A percentile compares a stretch with the other conserved stretches of the same genome.
These are phyloP conservation scores for Riptortus pedestris DNA, from an alignment of 1,140 invertebrate species.

Conservation along the genomic window DNA sequence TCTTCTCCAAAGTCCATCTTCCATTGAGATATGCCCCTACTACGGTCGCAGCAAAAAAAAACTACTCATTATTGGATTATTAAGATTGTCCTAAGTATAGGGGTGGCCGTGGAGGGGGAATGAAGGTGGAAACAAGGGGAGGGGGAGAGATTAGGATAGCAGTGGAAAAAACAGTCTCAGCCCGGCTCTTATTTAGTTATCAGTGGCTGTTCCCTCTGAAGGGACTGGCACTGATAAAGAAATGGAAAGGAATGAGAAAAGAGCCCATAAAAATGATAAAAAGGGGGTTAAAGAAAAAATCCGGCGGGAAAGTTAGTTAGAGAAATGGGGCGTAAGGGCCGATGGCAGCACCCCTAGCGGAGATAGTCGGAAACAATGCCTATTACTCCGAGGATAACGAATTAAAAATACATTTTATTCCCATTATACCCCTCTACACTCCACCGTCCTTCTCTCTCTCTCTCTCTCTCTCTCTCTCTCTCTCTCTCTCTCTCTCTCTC, in stretches of 20 bases:
- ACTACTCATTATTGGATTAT: too few species aligned
- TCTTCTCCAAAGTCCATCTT: too few species aligned
- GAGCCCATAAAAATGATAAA: slow-evolving; percentile 30
- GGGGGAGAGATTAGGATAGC: too few species aligned
- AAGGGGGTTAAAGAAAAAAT: slow-evolving; percentile 14
- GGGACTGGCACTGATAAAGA: slow-evolving; percentile 27
- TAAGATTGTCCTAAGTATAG: too few species aligned
- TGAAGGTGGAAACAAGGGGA: too few species aligned
- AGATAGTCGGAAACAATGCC: slow-evolving; percentile 14
- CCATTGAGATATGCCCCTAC: too few species aligned
- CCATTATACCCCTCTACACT: slow-evolving; percentile 17
- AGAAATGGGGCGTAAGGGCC: slow-evolving; percentile 28
- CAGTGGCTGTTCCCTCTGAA: slow-evolving; percentile 10
- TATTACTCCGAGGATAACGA: slow-evolving; percentile 21
- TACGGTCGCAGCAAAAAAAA: too few species aligned
- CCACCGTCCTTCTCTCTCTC: too few species aligned
- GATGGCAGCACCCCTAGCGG: slow-evolving; percentile 12
- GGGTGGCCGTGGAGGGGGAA: too few species aligned
- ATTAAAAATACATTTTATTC: slow-evolving; percentile 31
- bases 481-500: too few species aligned
- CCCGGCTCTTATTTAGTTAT: slow-evolving; percentile 26
- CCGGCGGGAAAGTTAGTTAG: slow-evolving; percentile 27
- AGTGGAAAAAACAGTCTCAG: slow-evolving; percentile 11
- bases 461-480: too few species aligned
- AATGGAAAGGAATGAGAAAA: slow-evolving; percentile 26